A percentile compares a stretch with the other conserved stretches of the same genome.
phyloP scores from a whole-genome alignment of 2,888 invertebrate genomes.

The Minunthozetes semirufus region DNA sequence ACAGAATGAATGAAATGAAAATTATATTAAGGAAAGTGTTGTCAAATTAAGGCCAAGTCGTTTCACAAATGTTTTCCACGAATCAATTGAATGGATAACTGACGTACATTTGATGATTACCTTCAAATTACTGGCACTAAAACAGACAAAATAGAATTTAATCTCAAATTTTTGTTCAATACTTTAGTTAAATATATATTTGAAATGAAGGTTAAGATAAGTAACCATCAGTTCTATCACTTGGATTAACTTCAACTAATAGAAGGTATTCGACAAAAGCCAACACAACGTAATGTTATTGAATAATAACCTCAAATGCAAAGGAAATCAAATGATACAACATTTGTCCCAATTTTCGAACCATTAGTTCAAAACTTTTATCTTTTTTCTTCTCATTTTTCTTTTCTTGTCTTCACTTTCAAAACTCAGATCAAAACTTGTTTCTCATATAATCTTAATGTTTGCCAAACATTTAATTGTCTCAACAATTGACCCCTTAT shows the following conservation, averaged over 20 bases:
- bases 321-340: neutral
- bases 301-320: neutral
- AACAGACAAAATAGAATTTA: conserved; percentile 4
- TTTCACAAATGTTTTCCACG: conserved; percentile 4
- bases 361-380: neutral
- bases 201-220: neutral
- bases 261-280: neutral
- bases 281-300: neutral
- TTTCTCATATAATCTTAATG: neutral
- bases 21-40: conserved; percentile 12
- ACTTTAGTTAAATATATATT: neutral
- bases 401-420: neutral
- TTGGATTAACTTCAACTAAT: neutral
- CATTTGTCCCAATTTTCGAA: neutral
- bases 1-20: neutral
- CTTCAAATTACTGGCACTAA: conserved; percentile 3
- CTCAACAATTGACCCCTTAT: neutral
- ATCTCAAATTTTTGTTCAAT: neutral
- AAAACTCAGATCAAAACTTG: neutral
- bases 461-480: neutral
- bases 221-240: neutral
- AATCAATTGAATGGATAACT: conserved; percentile 16
- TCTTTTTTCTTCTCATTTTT: neutral
- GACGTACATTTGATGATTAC: conserved; percentile 15
- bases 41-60: conserved; percentile 12